Percentiles rank a stretch among this genome's conserved stretches.
These are phyloP conservation scores for Azemiops feae DNA, from an alignment of 2,113 vertebrate species.

Conservation along the genomic window DNA sequence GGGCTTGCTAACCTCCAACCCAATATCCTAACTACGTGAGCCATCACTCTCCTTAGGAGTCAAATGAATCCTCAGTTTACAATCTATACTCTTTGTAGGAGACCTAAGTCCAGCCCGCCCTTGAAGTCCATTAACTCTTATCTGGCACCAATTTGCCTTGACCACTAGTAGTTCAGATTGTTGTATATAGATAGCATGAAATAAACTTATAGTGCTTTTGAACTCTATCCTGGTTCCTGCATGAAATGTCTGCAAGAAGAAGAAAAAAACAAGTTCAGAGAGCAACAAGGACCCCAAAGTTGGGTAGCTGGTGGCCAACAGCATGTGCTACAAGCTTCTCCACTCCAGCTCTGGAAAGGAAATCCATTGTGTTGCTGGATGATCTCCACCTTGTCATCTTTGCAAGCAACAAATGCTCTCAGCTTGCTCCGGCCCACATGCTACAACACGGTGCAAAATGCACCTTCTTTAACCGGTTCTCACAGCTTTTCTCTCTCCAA, in stretches of 20 bases:
- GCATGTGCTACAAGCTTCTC: neutral
- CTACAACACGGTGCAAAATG: neutral
- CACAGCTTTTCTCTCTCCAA: neutral
- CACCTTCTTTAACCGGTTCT: neutral
- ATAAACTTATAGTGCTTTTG: too few relatives aligned
- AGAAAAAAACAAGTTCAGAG: neutral
- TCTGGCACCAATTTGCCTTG: neutral
- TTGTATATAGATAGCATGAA: neutral
- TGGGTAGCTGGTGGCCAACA: neutral
- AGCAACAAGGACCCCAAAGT: neutral
- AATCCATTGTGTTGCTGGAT: neutral
- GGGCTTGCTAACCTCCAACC: too few relatives aligned
- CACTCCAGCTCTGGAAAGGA: neutral
- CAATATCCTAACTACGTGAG: too few relatives aligned
- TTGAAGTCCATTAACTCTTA: neutral
- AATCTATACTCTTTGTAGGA: neutral
- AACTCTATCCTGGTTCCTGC: too few relatives aligned
- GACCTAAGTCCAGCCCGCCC: neutral
- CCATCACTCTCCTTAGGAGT: too few relatives aligned
- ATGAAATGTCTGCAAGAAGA: neutral
- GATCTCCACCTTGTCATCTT: neutral
- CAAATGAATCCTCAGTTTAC: neutral
- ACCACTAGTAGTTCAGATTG: neutral
- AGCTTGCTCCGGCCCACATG: neutral
- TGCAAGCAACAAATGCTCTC: neutral